Conservation (phyloP, 2,113 vertebrate species). For the Eretmochelys imbricata region DNA sequence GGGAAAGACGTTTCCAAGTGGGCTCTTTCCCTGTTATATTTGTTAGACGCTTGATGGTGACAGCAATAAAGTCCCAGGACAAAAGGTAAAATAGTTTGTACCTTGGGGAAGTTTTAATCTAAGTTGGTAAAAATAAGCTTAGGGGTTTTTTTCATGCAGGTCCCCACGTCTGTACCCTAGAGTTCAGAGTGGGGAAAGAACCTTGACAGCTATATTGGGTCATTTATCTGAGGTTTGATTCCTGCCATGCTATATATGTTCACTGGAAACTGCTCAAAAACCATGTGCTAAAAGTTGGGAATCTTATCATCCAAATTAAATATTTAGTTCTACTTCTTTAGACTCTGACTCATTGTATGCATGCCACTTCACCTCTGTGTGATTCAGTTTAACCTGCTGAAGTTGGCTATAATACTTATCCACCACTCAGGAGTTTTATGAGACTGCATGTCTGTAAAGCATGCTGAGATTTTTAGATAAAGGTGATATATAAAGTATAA, state of each 20-base stretch:
- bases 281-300: slow-evolving; percentile 22
- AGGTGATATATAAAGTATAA: neutral
- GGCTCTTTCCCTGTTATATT: no score
- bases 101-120: no score
- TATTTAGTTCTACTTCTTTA: slow-evolving; percentile 11
- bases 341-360: neutral
- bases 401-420: neutral
- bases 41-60: no score
- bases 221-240: slow-evolving; percentile 58
- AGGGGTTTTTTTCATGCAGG: no score
- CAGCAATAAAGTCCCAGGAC: no score
- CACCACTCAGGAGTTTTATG: neutral
- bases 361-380: neutral
- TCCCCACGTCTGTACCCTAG: no score
- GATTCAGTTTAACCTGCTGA: neutral
- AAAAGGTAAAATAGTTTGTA: no score
- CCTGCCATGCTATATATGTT: slow-evolving; percentile 36
- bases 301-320: slow-evolving; percentile 33
- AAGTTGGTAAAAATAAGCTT: no score
- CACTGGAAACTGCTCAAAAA: slow-evolving; percentile 61
- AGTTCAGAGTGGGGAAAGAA: no score
- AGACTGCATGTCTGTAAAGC: neutral
- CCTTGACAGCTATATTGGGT: slow-evolving; percentile 28
- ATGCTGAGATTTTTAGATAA: neutral
- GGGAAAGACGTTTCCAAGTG: no score